Base-by-base conservation (phyloP, 1,140 invertebrate genomes). In the Mizuhopecten yessoensis region DNA sequence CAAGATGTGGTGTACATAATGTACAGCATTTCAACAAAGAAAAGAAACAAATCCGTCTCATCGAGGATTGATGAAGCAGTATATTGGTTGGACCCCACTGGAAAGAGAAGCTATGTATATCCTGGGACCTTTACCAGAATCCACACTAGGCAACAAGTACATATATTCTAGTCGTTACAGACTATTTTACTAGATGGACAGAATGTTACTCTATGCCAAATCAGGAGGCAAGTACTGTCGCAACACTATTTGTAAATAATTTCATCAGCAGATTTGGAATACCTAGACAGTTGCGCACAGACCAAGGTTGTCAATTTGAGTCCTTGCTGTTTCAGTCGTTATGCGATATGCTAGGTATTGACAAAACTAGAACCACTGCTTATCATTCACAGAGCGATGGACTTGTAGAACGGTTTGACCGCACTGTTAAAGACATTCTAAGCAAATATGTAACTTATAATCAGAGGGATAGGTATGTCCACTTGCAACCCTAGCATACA, bases 51-150 rank as follows among this genome's bases (percentile, higher is more conserved):
- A n/a, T n/a, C n/a, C n/a, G n/a, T n/a, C n/a, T n/a, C n/a, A n/a
- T n/a, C n/a, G n/a, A n/a, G n/a, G n/a, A n/a, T n/a, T n/a, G n/a
- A n/a, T n/a, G n/a, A n/a, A n/a, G n/a, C n/a, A n/a, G n/a, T n/a
- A n/a, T n/a, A n/a, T n/a, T n/a, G n/a, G 88, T 20, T 88, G 88
- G 57, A 17, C 17, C 86, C 95, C 95, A 29, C 93, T 95, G 87
- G 91, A 93, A 34, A 93, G 89, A 15, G 91, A 96, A 11, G 95
- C 94, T 11, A 91, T 96, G 13, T 96, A 97, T 93, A 92, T 96
- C 23, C 34, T 95, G 9, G 95, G 95, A n/a, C 94, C 94, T 0
- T 91, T 96, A 36, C 93, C 93, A 17, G 87, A 39, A 13, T 93
- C 93, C 0, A 23, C 89, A 29, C 88, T 49, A 33, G 94, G 94